Base-by-base conservation (phyloP, 2,797 vertebrate species). In the Ctenopoma kingsleyae region DNA sequence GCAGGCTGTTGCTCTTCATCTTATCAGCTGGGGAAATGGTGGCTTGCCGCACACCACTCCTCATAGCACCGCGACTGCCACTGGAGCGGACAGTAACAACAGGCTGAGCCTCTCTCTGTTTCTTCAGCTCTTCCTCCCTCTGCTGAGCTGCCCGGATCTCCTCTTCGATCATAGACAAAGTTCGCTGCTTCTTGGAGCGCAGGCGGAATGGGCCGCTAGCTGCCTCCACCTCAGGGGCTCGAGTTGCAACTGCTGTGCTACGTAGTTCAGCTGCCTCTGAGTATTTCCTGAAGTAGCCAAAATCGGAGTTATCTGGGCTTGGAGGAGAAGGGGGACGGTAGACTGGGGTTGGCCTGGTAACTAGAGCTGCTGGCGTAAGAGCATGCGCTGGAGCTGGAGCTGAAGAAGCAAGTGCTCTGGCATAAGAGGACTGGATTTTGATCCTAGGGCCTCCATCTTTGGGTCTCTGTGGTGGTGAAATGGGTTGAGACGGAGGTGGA, bases 111-210 rank as follows among this genome's bases (percentile, higher is more conserved):
- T 96, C 92, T 49, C 98, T 93, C 88, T 97, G 95, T 71, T 94
- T 96, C 89, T 98, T 98, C 74, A 99, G 92, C 82, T 99, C 98
- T 69, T 98, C 97, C 71, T 99, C 98, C 36, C 98, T 92, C 53
- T 99, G 95, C 91, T 99, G 97, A 56, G 98, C 96, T 0, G 97
- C 98, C 58, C 98, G 95, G 88, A 99, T 99, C 92, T 99, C 98
- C 87, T 99, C 98, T 77, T 99, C 98, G 0, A 99, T 99, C 97
- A 99, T 99, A 0, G 97, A 99, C 84, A 99, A 89, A 64, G 98
- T 99, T 79, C 94, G 90, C 91, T 99, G 98, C 88, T 98, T 99
- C 86, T 95, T 96, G 0, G 97, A 99, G 62, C 98, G 95, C 74
- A 99, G 90, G 83, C 95, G 98, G 92, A 98, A 99, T 1, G 97